Base-by-base conservation (phyloP, 2,113 vertebrate species). In the Anthoscopus minutus region DNA sequence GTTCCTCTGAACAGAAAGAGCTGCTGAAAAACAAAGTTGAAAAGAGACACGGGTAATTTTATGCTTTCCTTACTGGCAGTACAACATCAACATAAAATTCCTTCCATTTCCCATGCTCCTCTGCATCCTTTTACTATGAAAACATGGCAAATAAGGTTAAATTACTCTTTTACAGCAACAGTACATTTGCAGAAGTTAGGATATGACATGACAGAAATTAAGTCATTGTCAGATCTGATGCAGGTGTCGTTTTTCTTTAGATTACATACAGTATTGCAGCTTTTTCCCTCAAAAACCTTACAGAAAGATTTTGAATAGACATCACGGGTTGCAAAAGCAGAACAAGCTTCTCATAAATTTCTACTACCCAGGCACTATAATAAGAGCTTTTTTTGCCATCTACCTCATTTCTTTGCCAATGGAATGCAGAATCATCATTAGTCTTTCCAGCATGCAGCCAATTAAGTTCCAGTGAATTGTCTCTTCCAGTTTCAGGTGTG, bases 381-480 rank as follows among this genome's bases (percentile, higher is more conserved):
- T 56, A 96, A 62, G 37, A 93, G 80, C 15, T 16, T 71, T 90
- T 94, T 91, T 91, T 89, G 72, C 78, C 76, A 77, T 83, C 88
- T 92, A 94, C 67, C 93, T 94, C 73, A 76, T 88, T 92, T 92
- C 89, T 96, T 93, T 93, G 96, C 92, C 96, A 95, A 56, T 57
- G 58, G 81, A 94, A 91, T 83, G 62, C 95, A 91, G 92, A 96
- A 96, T 82, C 93, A 93, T 92, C 94, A 95, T 94, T 94, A 96
- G 88, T 94, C 92, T 96, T 94, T 96, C 72, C 89, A 95, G 77
- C 82, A 94, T 61, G 77, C 86, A 94, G 86, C 95, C 94, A 96
- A 96, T 96, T 96, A 97, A 96, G 92, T 94, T 88, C 69, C 85
- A 88, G 45, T 72, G 91, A 96, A 96, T 89, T 88, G 92, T 87